Base-by-base conservation (phyloP, 2,113 vertebrate genomes). In the Picathartes gymnocephalus region DNA sequence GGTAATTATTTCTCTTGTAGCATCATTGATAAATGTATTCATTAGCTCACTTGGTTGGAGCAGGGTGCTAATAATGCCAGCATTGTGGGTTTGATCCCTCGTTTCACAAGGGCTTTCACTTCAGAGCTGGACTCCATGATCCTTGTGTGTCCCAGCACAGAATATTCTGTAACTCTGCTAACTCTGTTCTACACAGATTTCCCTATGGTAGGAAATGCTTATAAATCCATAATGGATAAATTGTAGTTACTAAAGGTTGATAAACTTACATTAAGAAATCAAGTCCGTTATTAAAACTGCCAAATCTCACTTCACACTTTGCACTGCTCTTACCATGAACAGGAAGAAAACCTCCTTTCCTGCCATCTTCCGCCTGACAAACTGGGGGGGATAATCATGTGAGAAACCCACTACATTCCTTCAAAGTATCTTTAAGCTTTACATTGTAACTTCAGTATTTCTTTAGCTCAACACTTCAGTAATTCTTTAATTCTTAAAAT, bases 1-100 rank as follows among this genome's bases (percentile, higher is more conserved):
- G n/a, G 51, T 30, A 13, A n/a, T 57, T 66, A 5, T 22, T 66
- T 42, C 12, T 42, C 45, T 45, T 21, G 72, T 2, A 5, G 80
- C 39, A 4, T 12, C 1, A 0, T 16, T 23, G 57, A 28, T 60
- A 27, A 19, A 1, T 18, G 3, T 13, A 8, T 51, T 70, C 25
- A 2, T 51, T 44, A 1, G 4, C 45, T 53, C 2, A 0, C 42
- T 1, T 48, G 20, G 13, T 25, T 51, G 62, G 39, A 69, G 45
- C 27, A 19, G 31, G 51, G 37, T 50, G 60, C 15, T 35, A 4
- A 44, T 13, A 28, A 37, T 6, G 3, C 39, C 37, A 23, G 8
- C 33, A 2, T 2, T 15, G 22, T 28, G 72, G 33, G 27, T 23
- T 28, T 69, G 62, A 33, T 33, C 23, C 33, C 33, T 19, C 64